A percentile compares a stretch with the other conserved stretches of the same genome.
These are phyloP conservation scores for Synergus gifuensis DNA, from an alignment of 2,888 invertebrate species.

Conservation along the genomic window DNA sequence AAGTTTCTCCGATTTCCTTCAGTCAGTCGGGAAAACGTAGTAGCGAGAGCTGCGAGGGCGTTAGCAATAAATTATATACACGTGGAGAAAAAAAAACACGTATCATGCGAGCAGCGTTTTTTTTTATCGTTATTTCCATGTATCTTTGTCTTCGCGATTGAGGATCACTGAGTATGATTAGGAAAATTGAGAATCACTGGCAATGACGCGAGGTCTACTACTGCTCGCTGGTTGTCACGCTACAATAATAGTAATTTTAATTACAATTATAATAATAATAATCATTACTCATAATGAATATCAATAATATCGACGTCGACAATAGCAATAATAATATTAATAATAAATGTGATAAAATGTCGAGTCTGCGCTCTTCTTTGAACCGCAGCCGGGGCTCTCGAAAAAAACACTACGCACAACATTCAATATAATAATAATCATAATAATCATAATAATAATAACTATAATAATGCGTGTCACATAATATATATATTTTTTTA, in stretches of 20 bases:
- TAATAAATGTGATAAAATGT: conserved; percentile 67
- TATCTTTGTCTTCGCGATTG: conserved; percentile 37
- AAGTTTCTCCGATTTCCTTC: conserved; percentile 27
- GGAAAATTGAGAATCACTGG: conserved; percentile 41
- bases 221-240: conserved; percentile 38
- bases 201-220: conserved; percentile 33
- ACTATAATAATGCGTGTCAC: conserved; percentile 67
- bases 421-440: conserved; percentile 72
- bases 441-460: conserved; percentile 65
- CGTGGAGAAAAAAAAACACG: not conserved
- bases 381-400: conserved; percentile 60
- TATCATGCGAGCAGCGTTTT: conserved; percentile 26
- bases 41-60: conserved; percentile 30
- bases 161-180: conserved; percentile 40
- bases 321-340: conserved; percentile 59
- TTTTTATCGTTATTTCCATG: not conserved
- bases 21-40: conserved; percentile 14
- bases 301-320: conserved; percentile 59
- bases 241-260: conserved; percentile 25
- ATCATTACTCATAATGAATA: conserved; percentile 43
- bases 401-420: conserved; percentile 74
- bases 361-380: conserved; percentile 58
- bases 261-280: conserved; percentile 37
- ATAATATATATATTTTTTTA: conserved; percentile 59
- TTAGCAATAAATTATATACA: conserved; percentile 13